Base-by-base conservation (phyloP, 1,140 invertebrate species). In the Anthonomus grandis region DNA sequence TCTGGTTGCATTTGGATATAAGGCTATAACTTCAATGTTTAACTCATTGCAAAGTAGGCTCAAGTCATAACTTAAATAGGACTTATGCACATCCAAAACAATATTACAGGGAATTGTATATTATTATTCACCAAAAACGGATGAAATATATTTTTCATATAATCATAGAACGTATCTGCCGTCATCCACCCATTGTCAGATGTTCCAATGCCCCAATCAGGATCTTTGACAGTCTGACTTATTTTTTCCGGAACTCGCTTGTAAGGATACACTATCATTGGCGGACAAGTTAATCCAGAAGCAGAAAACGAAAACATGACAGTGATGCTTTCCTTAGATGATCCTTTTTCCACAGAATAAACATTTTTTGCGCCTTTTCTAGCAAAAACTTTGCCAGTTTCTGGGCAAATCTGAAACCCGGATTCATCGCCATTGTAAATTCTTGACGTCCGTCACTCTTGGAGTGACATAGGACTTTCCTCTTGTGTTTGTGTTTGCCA, bases 121-220 rank as follows among this genome's bases (percentile, higher is more conserved):
- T 42, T 19, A 4, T 55, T 44, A 2, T 47, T 24, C n/a, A 47
- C 17, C 3, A 74, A 13, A 61, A 65, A 74, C 17, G 64, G 60
- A 46, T 70, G 22, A 45, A 76, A 72, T 15, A 61, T 36, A 57
- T 78, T 75, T 3, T 65, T 56, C 10, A 75, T 58, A 51, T 72
- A 77, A 65, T 75, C 74, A 62, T 64, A 74, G 62, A 76, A 77
- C 4, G 66, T 62, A 58, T 70, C 70, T 18, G 44, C 46, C 8
- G 54, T 68, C 66, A 76, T 76, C 73, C 72, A 77, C 0, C 75
- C 72, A 9, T 37, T 64, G n/a, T 76, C 69, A 22, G 64, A 65
- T 42, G 57, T 65, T 8, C 73, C 74, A 5, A 77, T 17, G 9
- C 19, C 55, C 69, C 71, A 76, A 23, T 64, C 46, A 45, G 57